phyloP scores from a whole-genome alignment of 2,888 invertebrate species.

The Drosophila acutilabella region DNA sequence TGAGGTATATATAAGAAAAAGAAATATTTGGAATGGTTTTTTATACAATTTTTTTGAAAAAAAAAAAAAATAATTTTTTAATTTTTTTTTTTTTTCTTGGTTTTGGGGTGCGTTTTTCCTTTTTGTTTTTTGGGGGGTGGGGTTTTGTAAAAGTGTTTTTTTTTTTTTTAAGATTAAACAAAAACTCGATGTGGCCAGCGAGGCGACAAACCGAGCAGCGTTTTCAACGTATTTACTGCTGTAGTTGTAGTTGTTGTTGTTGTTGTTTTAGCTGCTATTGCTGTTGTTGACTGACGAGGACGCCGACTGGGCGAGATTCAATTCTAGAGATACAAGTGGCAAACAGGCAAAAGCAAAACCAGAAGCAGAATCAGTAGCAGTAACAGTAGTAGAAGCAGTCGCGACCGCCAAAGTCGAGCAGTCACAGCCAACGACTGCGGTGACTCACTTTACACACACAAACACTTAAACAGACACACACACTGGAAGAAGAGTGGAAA shows the following conservation, averaged over 20 bases:
- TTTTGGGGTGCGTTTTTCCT: too few relatives aligned
- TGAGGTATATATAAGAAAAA: too few relatives aligned
- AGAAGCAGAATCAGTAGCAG: conserved; percentile 3
- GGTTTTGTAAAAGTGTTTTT: too few relatives aligned
- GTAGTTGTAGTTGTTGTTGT: conserved; percentile 21
- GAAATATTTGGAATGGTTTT: too few relatives aligned
- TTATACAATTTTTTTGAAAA: too few relatives aligned
- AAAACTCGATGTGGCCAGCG: conserved; percentile 68
- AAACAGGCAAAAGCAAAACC: conserved; percentile 47
- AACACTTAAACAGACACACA: conserved; percentile 14
- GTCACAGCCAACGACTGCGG: conserved; percentile 59
- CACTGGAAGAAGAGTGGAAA: conserved; percentile 20
- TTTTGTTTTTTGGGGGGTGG: too few relatives aligned
- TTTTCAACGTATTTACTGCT: conserved; percentile 11
- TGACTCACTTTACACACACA: conserved; percentile 65
- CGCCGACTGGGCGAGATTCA: conserved; percentile 75
- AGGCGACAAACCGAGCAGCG: conserved; percentile 59
- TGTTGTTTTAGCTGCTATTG: conserved; percentile 16
- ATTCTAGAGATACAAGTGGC: conserved; percentile 79
- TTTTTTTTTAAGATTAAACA: too few relatives aligned
- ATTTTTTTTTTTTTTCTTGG: too few relatives aligned
- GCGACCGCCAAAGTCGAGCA: conserved; percentile 60
- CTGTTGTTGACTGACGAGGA: conserved; percentile 61
- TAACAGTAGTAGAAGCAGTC: conserved; percentile 38
- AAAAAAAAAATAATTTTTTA: too few relatives aligned